Percentiles rank a stretch among this genome's conserved stretches.
These are phyloP conservation scores for Tympanuchus pallidicinctus DNA, from an alignment of 2,113 vertebrate species.

Conservation along the genomic window DNA sequence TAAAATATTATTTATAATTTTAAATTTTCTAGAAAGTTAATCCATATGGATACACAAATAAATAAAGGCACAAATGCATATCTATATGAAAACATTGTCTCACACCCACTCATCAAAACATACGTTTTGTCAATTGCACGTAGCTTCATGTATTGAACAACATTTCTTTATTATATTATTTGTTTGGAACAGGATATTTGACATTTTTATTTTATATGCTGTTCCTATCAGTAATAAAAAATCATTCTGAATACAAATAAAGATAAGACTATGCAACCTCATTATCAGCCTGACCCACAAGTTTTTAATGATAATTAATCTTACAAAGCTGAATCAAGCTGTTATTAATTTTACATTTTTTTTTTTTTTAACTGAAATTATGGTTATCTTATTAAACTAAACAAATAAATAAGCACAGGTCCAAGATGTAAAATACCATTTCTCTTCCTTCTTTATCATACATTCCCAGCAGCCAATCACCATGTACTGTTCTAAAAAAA, in stretches of 20 bases:
- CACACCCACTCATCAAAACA: background rate
- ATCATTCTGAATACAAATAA: slow-evolving; percentile 15
- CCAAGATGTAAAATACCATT: background rate
- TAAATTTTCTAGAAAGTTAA: slow-evolving; percentile 22
- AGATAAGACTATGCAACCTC: background rate
- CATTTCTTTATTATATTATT: background rate
- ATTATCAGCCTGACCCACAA: background rate
- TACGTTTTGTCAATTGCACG: background rate
- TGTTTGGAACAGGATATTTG: background rate
- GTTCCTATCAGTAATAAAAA: background rate
- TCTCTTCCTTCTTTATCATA: background rate
- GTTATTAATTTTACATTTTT: background rate
- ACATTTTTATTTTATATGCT: background rate
- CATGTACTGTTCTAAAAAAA: background rate
- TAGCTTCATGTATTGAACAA: background rate
- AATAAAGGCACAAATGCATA: background rate
- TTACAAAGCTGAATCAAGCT: background rate
- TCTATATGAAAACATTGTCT: background rate
- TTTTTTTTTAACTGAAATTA: background rate
- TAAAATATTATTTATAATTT: slow-evolving; percentile 24
- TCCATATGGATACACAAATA: background rate
- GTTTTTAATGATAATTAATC: background rate
- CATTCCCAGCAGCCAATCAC: background rate
- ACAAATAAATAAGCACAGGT: background rate
- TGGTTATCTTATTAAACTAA: background rate